Percentiles rank a stretch among this genome's conserved stretches.
Conservation (phyloP, 2,113 vertebrate species). For the Strix aluco region DNA sequence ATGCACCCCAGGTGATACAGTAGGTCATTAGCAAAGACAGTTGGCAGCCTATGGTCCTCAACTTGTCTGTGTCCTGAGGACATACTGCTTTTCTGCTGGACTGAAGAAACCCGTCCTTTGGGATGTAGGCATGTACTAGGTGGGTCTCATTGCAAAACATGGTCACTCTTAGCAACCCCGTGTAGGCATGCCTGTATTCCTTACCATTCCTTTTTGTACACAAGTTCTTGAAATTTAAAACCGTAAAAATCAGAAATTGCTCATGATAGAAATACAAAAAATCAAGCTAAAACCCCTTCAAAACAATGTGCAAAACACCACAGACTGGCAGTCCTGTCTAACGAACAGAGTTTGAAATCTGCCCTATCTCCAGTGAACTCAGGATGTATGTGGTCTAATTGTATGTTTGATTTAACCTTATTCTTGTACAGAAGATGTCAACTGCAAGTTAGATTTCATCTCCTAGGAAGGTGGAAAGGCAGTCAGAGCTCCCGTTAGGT, state of each 20-base stretch:
- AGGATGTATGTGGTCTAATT: not conserved
- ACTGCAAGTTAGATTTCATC: not conserved
- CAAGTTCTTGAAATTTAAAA: not conserved
- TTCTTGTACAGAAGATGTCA: not conserved
- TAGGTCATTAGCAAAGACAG: not conserved
- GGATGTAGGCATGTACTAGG: too few relatives aligned
- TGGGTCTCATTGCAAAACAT: not conserved
- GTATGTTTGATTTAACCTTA: not conserved
- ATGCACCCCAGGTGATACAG: not conserved
- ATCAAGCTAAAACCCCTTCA: not conserved
- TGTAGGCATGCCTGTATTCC: not conserved
- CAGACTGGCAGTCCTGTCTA: not conserved
- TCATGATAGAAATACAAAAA: not conserved
- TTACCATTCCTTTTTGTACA: not conserved
- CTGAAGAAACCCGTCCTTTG: not conserved
- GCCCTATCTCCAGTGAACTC: accelerated
- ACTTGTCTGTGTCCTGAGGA: not conserved
- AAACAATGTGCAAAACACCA: not conserved
- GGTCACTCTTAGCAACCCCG: not conserved
- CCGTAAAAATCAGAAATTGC: not conserved
- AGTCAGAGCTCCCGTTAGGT: not conserved
- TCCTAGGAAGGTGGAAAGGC: not conserved
- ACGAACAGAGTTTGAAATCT: not conserved
- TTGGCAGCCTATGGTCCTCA: not conserved
- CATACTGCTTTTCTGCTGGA: not conserved